These are phyloP conservation scores for Syngnathus typhle DNA, from an alignment of 2,113 vertebrate species.

Conservation along the genomic window DNA sequence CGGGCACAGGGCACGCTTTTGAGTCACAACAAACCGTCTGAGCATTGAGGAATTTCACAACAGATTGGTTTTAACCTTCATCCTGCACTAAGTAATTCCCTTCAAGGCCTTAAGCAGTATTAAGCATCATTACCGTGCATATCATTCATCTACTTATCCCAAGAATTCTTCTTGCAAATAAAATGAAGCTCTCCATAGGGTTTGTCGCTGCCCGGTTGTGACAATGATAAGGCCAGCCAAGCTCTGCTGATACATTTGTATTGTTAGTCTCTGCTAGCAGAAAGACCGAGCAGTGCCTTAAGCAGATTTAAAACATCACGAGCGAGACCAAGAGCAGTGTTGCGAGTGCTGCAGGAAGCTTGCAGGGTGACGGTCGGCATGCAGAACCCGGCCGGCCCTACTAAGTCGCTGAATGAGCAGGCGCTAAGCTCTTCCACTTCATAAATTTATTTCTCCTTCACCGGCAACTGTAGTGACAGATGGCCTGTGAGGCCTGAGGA, in stretches of 20 bases:
- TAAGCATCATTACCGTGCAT: slow-evolving; percentile 61
- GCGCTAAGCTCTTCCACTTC: slow-evolving; percentile 27
- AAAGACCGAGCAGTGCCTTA: slow-evolving; percentile 37
- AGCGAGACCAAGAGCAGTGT: slow-evolving; percentile 39
- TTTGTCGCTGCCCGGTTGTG: slow-evolving; percentile 35
- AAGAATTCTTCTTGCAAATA: slow-evolving; percentile 67
- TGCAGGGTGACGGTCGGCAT: slow-evolving; percentile 32
- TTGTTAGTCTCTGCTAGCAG: slow-evolving; percentile 41
- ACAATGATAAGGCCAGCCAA: slow-evolving; percentile 56
- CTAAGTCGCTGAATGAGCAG: slow-evolving; percentile 49
- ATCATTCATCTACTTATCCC: slow-evolving; percentile 64
- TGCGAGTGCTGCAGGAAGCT: slow-evolving; percentile 34
- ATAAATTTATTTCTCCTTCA: slow-evolving; percentile 54
- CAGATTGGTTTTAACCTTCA: slow-evolving; percentile 70
- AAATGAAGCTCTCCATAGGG: slow-evolving; percentile 66
- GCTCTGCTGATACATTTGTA: slow-evolving; percentile 47
- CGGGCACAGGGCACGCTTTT: slow-evolving; percentile 8
- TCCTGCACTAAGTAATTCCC: slow-evolving; percentile 70
- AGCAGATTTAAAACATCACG: slow-evolving; percentile 65
- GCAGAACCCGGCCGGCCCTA: slow-evolving; percentile 42
- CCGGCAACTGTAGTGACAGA: slow-evolving; percentile 52
- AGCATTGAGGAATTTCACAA: slow-evolving; percentile 49
- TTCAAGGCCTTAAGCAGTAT: slow-evolving; percentile 68
- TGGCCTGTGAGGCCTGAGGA: slow-evolving; percentile 39
- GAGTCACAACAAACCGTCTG: slow-evolving; percentile 56